These are phyloP conservation scores for Eurystomus glaucurus DNA, from an alignment of 2,797 vertebrate genomes.

Conservation along the genomic window DNA sequence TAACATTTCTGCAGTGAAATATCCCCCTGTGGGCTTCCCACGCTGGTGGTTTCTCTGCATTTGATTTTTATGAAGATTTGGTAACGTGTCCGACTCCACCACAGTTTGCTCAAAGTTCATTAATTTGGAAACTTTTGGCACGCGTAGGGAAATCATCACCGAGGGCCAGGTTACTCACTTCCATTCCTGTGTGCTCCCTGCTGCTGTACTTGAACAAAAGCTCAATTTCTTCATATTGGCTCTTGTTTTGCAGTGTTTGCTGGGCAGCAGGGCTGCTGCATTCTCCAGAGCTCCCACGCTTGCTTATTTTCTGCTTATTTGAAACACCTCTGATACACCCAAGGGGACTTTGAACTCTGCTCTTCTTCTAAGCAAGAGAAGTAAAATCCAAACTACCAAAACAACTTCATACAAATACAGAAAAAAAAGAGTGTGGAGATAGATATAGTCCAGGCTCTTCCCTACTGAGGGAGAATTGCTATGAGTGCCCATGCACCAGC, in stretches of 20 bases:
- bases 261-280: background rate
- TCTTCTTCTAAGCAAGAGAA: background rate
- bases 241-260: background rate
- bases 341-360: background rate
- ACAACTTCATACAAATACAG: background rate
- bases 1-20: background rate
- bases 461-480: background rate
- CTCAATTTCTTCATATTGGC: rapidly evolving
- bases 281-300: background rate
- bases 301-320: background rate
- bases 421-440: background rate
- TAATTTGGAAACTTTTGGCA: background rate
- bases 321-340: background rate
- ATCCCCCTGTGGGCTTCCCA: background rate
- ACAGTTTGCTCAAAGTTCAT: background rate
- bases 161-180: background rate
- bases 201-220: background rate
- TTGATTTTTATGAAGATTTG: background rate
- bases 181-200: background rate
- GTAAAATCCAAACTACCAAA: background rate
- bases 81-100: background rate
- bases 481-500: rapidly evolving
- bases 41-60: background rate
- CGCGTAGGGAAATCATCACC: background rate
- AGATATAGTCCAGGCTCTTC: background rate